A percentile compares a stretch with the other conserved stretches of the same genome.
Evolutionary conservation across 2,888 invertebrate species (phyloP).

Genomic region (Spodoptera littoralis): DNA sequence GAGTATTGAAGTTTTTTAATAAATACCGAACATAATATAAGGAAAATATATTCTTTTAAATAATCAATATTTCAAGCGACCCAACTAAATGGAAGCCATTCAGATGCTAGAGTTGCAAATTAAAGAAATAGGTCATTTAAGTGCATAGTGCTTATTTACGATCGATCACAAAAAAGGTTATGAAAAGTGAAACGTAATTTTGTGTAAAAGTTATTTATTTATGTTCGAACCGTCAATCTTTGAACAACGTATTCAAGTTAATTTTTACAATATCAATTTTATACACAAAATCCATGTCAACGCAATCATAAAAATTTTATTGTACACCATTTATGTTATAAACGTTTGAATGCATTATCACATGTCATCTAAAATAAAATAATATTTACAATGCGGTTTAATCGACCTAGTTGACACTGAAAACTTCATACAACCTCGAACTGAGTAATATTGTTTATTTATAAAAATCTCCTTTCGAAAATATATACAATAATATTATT

Average conservation of each 20-base stretch:
- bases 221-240: slow-evolving; percentile 85
- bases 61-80: no score
- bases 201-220: slow-evolving; percentile 88
- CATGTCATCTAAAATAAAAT: slow-evolving; percentile 78
- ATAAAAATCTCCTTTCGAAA: slow-evolving; percentile 85
- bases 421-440: slow-evolving; percentile 78
- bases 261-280: slow-evolving; percentile 86
- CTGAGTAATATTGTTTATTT: slow-evolving; percentile 80
- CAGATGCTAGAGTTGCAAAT: no score
- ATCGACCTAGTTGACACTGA: slow-evolving; percentile 76
- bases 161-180: no score
- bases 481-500: slow-evolving; percentile 79
- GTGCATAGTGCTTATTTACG: no score
- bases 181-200: slow-evolving; percentile 40
- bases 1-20: no score
- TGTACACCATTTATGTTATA: slow-evolving; percentile 81
- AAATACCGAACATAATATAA: no score
- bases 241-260: slow-evolving; percentile 85
- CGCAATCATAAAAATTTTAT: slow-evolving; percentile 85
- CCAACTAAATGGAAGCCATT: no score
- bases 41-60: no score
- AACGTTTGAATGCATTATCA: slow-evolving; percentile 84
- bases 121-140: no score
- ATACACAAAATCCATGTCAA: slow-evolving; percentile 85
- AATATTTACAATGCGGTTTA: slow-evolving; percentile 80